Evolutionary conservation across 2,888 invertebrate species (phyloP), one percentile per base, ranked within the genome.

Genomic region (Alloplasta piceator): DNA sequence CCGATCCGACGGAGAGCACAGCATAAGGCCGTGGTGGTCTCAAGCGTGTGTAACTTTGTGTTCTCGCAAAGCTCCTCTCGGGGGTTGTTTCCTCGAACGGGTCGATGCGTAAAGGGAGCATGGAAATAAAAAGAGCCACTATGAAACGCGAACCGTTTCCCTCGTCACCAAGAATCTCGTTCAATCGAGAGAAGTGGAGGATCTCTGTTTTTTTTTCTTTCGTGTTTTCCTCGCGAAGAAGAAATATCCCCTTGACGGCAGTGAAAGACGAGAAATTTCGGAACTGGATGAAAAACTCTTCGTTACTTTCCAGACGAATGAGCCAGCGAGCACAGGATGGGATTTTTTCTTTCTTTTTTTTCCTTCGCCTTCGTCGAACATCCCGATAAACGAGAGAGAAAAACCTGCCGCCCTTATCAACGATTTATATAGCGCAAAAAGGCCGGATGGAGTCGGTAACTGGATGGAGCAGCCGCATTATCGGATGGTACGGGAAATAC

Each of bases 161-260:
- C 63, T 72, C 83, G 84, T 81, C 84, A 84, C 83, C 68, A 73
- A 72, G 72, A 86, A 85, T 85, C 85, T 84, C 79, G 78, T 82
- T 78, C 67, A 81, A 82, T 80, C 80, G 63, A 38, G 58, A 66
- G 63, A 52, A 77, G 79, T 79, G 46, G 67, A 61, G 38, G 12
- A 48, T 48, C 48, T 48, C 46, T 48, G 6, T 36, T 73, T 73
- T 43, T 26, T 14, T 14, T 41, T 41, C 39, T 56, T 36, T 43
- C 14, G 5, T 16, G 10, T 41, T 10, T 43, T 10, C 10, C 43
- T 43, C 43, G 4, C 39, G 14, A 12, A 12, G 12, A 50, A 66
- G 36, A 66, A 16, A 39, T 6, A 14, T 2, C 16, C 48, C 46
- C 55, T 52, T n/a, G 38, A 12, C 26, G 41, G 12, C 43, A 16